Base-by-base conservation (phyloP, 64 coral and sea anemone species). In the Astreopora myriophthalma region DNA sequence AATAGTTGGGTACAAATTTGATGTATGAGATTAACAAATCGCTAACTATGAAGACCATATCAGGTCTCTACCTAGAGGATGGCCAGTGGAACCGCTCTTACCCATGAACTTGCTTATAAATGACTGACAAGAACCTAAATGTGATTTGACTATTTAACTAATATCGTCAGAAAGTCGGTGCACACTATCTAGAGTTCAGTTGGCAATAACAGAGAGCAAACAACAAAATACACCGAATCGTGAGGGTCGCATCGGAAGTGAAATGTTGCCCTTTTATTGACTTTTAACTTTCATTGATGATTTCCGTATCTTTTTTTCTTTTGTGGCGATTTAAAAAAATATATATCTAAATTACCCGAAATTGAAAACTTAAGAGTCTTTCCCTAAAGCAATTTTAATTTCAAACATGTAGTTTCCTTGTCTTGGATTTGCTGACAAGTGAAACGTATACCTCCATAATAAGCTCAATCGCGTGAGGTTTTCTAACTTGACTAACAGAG, bases 271-370 rank as follows among this genome's bases (percentile, higher is more conserved):
- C 32, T 63, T 62, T 63, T 82, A 82, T 82, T 55, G 79, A 82
- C 55, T 82, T 82, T 62, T 61, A 82, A 63, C 55, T 82, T 82
- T 57, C 55, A 64, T 24, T 36, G 64, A 82, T 32, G 55, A 64
- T 55, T 31, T 60, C 60, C 52, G 79, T 82, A 82, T 82, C 79
- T 82, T 11, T 44, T 80, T 80, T 82, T 82, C 31, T 55, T 31
- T 82, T 82, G 79, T 82, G 55, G 64, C 79, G 79, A 82, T 37
- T 82, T 58, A 6, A 17, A 63, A 62, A 63, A 82, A 64, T 55
- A 37, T 52, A 82, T 82, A 82, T 63, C 79, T 33, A 82, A 63
- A 82, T 82, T 82, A 82, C 30, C 79, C 33, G 79, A 82, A 36
- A 64, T 37, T 82, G 79, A 82, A 63, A 82, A 82, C 51, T 82